phyloP scores from a whole-genome alignment of 2,113 vertebrate species.

The Odobenus rosmarus region DNA sequence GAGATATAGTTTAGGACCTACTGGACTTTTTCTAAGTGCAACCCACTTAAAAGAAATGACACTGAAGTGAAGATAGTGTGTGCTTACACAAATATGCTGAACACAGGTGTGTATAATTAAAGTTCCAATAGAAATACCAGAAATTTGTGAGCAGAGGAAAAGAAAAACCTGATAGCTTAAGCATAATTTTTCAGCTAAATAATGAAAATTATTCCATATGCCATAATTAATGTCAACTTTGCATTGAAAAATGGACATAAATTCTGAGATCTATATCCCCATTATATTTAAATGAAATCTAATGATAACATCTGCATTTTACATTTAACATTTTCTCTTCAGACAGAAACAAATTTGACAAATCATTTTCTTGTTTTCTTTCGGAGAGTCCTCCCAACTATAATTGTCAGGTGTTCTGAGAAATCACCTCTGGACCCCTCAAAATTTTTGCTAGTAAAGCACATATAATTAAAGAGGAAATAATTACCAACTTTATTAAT shows the following conservation, averaged over 20 bases:
- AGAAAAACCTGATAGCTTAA: not conserved
- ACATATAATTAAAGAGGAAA: not conserved
- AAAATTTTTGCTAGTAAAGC: not conserved
- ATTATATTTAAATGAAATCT: not conserved
- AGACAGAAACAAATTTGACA: not conserved
- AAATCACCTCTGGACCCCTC: not conserved
- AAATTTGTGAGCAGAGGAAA: not conserved
- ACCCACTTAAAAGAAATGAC: not conserved
- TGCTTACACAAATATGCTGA: not conserved
- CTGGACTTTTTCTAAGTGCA: not conserved
- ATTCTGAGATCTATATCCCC: accelerated
- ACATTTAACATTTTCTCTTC: not conserved
- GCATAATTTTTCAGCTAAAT: not conserved
- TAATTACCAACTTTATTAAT: not conserved
- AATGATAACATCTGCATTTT: not conserved
- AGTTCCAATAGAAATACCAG: not conserved
- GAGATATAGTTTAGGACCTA: not conserved
- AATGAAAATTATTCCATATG: not conserved
- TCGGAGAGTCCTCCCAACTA: not conserved
- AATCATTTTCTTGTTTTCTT: not conserved
- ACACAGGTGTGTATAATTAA: not conserved
- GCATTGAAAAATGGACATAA: not conserved
- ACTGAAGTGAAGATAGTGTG: not conserved
- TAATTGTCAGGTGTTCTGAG: not conserved
- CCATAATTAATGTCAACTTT: not conserved